Evolutionary conservation across 2,113 vertebrate genomes (phyloP), one percentile per base, ranked within the genome.

Genomic region (Antennarius striatus): DNA sequence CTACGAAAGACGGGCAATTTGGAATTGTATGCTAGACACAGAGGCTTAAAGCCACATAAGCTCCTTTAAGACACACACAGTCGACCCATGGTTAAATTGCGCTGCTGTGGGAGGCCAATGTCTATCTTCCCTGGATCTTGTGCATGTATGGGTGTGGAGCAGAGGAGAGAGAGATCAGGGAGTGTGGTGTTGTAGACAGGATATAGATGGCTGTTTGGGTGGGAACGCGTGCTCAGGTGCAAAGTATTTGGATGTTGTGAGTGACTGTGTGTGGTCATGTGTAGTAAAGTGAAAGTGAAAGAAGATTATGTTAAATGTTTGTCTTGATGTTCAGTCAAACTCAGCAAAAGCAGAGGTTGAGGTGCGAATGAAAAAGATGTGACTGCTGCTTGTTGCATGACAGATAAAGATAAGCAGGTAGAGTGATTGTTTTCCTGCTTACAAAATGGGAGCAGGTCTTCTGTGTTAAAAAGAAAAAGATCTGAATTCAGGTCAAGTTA

Each of bases 31-130:
- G 94, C 92, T 93, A 95, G 93, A 94, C 88, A 80, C 90, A 82
- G 84, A 89, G 92, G 91, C 89, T 94, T 95, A 96, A 95, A 95
- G 91, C 94, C 93, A 88, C 86, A 92, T 96, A 96, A 97, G 96
- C 95, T 96, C 86, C 92, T 94, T 86, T 93, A 95, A 93, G 93
- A 90, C 75, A 82, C 91, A 93, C 69, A 75, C 87, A 91, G 87
- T 91, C 91, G 78, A 88, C 85, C 90, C 89, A 89, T 89, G 87
- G 89, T 84, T 91, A 90, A 91, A 95, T 91, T 75, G 45, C 79
- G 86, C 90, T 91, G 90, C 90, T 90, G 89, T 93, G 90, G 93
- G 94, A 92, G 75, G 92, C 30, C 88, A 86, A 82, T 88, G 91
- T 93, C 80, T 53, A 58, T 68, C 79, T 93, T 91, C 89, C 91